These are phyloP conservation scores for Centroberyx gerrardi DNA, from an alignment of 2,797 vertebrate genomes.

Conservation along the genomic window DNA sequence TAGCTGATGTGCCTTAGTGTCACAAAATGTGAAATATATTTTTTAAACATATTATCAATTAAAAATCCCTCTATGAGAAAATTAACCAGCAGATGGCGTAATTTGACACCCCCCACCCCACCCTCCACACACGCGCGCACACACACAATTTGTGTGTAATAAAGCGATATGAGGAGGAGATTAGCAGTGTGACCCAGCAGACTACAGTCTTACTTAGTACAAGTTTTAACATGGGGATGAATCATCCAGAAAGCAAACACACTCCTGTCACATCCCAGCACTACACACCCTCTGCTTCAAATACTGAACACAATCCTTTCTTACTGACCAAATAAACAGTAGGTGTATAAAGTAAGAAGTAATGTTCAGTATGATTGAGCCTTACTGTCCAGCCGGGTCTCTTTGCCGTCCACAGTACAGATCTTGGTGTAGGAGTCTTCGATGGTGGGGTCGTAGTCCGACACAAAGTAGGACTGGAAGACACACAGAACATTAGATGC, in stretches of 20 bases:
- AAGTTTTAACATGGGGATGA: conserved; percentile 77
- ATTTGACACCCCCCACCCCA: too few relatives aligned
- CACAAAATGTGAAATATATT: too few relatives aligned
- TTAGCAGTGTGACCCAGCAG: conserved; percentile 39
- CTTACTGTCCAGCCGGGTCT: conserved; percentile 93
- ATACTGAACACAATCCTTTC: conserved; percentile 5
- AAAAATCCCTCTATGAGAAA: too few relatives aligned
- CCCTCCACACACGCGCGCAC: too few relatives aligned
- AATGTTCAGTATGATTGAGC: neutral
- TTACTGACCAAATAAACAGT: conserved; percentile 21
- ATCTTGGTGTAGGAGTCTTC: conserved; percentile 95
- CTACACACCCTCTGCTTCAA: conserved; percentile 50
- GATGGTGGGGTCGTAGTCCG: conserved; percentile 95
- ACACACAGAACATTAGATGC: conserved; percentile 25
- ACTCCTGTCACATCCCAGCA: conserved; percentile 5
- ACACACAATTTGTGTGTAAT: too few relatives aligned
- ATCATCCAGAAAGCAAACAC: conserved; percentile 57
- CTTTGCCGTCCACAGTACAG: conserved; percentile 89
- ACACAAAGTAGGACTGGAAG: conserved; percentile 93
- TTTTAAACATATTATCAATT: too few relatives aligned
- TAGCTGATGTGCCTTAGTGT: too few relatives aligned
- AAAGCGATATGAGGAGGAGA: neutral
- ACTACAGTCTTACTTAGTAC: conserved; percentile 40
- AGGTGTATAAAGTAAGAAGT: neutral
- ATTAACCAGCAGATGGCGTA: too few relatives aligned